These are phyloP conservation scores for Pandemis corylana DNA, from an alignment of 2,888 invertebrate genomes.

Conservation along the genomic window DNA sequence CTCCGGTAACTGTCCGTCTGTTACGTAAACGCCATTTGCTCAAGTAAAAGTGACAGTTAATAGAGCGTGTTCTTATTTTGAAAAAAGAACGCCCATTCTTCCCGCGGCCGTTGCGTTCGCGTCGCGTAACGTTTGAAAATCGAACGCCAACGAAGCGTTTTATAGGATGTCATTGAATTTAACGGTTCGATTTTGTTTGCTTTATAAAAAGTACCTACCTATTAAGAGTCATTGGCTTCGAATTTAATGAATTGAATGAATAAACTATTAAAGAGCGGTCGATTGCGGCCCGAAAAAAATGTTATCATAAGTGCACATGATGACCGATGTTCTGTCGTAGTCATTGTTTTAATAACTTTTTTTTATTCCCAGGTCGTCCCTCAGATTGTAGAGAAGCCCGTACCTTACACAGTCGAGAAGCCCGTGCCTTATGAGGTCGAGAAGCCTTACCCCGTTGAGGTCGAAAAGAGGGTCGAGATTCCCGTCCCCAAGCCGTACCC, in stretches of 20 bases:
- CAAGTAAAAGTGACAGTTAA: constrained; percentile 74
- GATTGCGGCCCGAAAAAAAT: too few species aligned
- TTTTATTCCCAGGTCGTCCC: constrained; percentile 83
- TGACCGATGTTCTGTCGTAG: too few species aligned
- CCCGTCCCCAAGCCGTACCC: constrained; percentile 89
- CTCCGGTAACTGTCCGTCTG: constrained; percentile 62
- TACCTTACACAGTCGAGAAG: constrained; percentile 90
- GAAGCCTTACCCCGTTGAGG: constrained; percentile 90
- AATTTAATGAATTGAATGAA: too few species aligned
- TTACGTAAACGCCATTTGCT: constrained; percentile 68
- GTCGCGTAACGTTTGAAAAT: constrained; percentile 41
- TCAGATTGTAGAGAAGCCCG: constrained; percentile 89
- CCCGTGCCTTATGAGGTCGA: constrained; percentile 89
- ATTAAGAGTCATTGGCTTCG: not conserved
- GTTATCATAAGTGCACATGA: too few species aligned
- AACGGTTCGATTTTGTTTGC: constrained; percentile 24
- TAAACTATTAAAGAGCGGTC: not conserved
- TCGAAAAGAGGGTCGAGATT: constrained; percentile 90
- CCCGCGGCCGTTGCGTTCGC: constrained; percentile 37
- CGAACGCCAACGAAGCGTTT: constrained; percentile 26
- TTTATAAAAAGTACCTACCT: constrained; percentile 4
- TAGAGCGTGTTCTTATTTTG: constrained; percentile 62
- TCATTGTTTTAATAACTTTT: not conserved
- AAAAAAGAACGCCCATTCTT: constrained; percentile 40
- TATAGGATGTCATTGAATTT: constrained; percentile 27